A percentile compares a stretch with the other conserved stretches of the same genome.
Conservation (phyloP, 2,888 invertebrate genomes). For the Eustalomyia histrio region DNA sequence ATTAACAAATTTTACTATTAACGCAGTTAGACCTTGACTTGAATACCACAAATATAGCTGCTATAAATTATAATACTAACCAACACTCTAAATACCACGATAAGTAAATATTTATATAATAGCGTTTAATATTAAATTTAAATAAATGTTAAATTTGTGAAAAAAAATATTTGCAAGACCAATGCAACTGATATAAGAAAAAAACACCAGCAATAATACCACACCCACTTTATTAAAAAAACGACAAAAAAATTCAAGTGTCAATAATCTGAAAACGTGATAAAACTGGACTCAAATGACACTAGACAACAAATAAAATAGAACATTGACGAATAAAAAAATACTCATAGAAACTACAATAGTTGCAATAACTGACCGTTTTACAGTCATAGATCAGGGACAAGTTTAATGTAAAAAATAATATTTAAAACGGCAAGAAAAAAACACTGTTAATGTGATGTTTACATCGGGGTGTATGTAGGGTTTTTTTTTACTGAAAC, state of each 20-base stretch:
- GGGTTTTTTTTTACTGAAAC: no score
- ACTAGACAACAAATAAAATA: conserved; percentile 47
- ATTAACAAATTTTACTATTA: neutral
- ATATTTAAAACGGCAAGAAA: no score
- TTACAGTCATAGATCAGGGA: neutral
- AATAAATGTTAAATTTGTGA: neutral
- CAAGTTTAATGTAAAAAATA: neutral
- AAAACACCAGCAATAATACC: conserved; percentile 23
- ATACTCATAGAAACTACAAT: conserved; percentile 7
- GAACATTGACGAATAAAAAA: conserved; percentile 13
- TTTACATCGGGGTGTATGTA: no score
- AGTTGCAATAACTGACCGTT: neutral
- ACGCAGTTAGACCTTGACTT: conserved; percentile 61
- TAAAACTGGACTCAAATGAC: conserved; percentile 63
- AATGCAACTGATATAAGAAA: conserved; percentile 37
- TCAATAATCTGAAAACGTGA: conserved; percentile 64
- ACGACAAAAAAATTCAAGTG: conserved; percentile 53
- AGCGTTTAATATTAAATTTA: conserved; percentile 26
- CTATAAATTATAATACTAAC: conserved; percentile 2
- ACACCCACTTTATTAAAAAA: conserved; percentile 51
- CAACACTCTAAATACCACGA: conserved; percentile 2
- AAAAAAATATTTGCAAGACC: conserved; percentile 28
- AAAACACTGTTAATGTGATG: no score
- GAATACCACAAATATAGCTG: conserved; percentile 48
- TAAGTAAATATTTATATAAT: conserved; percentile 38